phyloP scores from a whole-genome alignment of 1,140 invertebrate species.

The Hypsibius dujardini region DNA sequence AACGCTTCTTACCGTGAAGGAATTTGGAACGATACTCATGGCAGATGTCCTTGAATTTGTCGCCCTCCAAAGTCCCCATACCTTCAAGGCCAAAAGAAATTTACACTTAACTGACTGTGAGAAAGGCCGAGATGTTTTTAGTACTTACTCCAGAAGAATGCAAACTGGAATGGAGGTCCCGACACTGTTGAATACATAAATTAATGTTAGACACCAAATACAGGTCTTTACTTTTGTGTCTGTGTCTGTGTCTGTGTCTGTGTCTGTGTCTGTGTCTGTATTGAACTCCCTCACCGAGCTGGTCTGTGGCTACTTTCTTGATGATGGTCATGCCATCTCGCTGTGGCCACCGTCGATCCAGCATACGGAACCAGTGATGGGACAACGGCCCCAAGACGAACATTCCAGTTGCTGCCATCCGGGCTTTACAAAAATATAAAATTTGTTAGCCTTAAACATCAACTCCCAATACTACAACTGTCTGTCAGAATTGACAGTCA shows the following conservation, averaged over 20 bases:
- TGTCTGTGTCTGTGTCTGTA: too few relatives aligned
- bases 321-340: not conserved
- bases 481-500: too few relatives aligned
- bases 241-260: too few relatives aligned
- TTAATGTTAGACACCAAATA: too few relatives aligned
- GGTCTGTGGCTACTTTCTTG: conserved; percentile 15
- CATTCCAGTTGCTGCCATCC: conserved; percentile 14
- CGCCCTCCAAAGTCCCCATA: conserved; percentile 4
- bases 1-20: too few relatives aligned
- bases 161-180: conserved; percentile 11
- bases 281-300: too few relatives aligned
- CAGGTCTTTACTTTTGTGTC: too few relatives aligned
- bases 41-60: not conserved
- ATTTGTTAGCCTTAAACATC: too few relatives aligned
- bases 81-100: not conserved
- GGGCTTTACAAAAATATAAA: not conserved
- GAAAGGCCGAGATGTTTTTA: not conserved
- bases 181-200: too few relatives aligned
- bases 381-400: conserved; percentile 13
- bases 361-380: conserved; percentile 10
- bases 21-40: not conserved
- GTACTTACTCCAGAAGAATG: conserved; percentile 16
- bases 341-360: not conserved
- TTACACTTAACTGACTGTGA: not conserved
- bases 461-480: too few relatives aligned